Conservation (phyloP, 2,113 vertebrate genomes). For the Protobothrops flavoviridis region DNA sequence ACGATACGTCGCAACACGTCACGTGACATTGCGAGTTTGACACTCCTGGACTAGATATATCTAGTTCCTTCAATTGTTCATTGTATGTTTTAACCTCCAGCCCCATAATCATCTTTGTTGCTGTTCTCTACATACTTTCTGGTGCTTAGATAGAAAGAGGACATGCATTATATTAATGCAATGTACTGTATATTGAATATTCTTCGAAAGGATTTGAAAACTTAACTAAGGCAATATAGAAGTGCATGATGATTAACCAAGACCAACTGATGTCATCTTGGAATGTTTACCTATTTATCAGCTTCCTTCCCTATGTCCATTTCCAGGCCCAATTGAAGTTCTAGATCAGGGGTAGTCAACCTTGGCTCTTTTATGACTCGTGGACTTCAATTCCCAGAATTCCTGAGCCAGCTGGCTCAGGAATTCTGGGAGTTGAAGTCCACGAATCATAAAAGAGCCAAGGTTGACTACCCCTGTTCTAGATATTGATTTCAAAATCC, state of each 20-base stretch:
- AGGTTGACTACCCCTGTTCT: not conserved
- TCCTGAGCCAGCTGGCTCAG: too few species aligned
- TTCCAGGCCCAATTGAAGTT: not conserved
- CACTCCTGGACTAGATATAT: too few species aligned
- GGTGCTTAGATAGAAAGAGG: not conserved
- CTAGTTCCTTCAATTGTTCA: too few species aligned
- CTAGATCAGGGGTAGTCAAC: not conserved
- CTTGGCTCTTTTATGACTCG: too few species aligned
- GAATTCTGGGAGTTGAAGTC: too few species aligned
- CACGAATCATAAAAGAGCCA: too few species aligned
- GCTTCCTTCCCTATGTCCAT: not conserved
- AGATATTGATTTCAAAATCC: not conserved
- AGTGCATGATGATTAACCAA: not conserved
- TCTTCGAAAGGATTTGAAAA: not conserved
- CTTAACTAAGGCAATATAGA: not conserved
- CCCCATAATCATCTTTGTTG: too few species aligned
- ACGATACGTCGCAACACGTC: too few species aligned
- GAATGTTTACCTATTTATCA: not conserved
- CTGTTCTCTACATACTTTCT: too few species aligned
- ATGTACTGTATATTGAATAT: not conserved
- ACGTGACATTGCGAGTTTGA: too few species aligned
- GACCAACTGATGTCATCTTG: not conserved
- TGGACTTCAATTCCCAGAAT: too few species aligned
- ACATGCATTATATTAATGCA: not conserved
- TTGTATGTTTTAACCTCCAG: too few species aligned